Percentiles rank a stretch among this genome's conserved stretches.
These are phyloP conservation scores for Synergus laeviventris DNA, from an alignment of 2,888 invertebrate genomes.

Conservation along the genomic window DNA sequence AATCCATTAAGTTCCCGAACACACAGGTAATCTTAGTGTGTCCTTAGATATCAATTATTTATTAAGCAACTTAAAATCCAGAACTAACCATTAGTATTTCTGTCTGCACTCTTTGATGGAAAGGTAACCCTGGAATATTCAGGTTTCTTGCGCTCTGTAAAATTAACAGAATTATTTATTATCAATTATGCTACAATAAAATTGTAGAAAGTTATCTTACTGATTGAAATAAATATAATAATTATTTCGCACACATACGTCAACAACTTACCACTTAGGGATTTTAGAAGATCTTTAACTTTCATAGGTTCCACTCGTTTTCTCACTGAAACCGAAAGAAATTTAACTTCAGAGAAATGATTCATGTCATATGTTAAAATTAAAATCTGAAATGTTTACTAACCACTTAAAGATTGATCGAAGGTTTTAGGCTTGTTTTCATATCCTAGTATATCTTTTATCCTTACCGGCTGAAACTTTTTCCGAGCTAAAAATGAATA, in stretches of 20 bases:
- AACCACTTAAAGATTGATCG: neutral
- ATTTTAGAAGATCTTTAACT: slow-evolving; percentile 10
- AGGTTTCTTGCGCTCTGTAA: neutral
- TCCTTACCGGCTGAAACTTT: slow-evolving; percentile 1
- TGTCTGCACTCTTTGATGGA: slow-evolving; percentile 14
- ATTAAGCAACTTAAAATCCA: neutral
- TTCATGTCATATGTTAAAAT: neutral
- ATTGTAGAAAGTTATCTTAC: neutral
- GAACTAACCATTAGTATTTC: neutral
- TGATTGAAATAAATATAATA: neutral
- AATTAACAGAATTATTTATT: neutral
- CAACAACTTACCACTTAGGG: slow-evolving; percentile 6
- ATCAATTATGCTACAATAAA: neutral
- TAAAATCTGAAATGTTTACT: neutral
- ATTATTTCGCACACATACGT: neutral
- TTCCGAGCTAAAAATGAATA: slow-evolving; percentile 3
- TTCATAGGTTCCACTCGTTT: slow-evolving; percentile 1
- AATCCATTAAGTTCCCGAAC: neutral
- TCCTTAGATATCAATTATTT: neutral
- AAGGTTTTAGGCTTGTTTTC: neutral
- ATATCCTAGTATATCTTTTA: slow-evolving; percentile 19
- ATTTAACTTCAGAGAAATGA: neutral
- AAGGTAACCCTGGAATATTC: neutral
- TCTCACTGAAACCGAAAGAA: neutral
- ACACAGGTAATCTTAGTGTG: neutral